Evolutionary conservation across 2,888 invertebrate species (phyloP), one percentile per base, ranked within the genome.

Genomic region (Lamproptera curius): DNA sequence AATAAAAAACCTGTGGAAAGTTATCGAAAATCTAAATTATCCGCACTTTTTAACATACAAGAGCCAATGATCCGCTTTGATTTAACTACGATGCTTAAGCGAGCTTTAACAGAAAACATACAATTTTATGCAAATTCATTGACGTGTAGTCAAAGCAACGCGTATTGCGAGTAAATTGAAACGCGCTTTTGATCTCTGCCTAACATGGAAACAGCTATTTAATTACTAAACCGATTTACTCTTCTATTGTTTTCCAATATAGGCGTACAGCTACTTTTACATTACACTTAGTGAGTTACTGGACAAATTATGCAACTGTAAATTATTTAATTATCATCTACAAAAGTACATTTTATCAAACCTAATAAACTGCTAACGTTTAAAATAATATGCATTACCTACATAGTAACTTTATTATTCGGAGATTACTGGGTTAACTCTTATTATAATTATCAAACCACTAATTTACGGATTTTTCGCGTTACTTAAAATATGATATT

Each of bases 91-190:
- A 15, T 41, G 15, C 39, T 33, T n/a, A n/a, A n/a, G n/a, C n/a
- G 39, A 6, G 33, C 42, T 33, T 42, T 42, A 42, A 34, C 42
- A 34, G 42, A 42, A 42, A 42, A 42, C 20, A 20, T 33, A 17
- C 42, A 33, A 42, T 33, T 14, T 13, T 20, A 33, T 33, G 45
- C 47, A 33, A 33, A 48, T 48, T 42, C 33, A 42, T 42, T 23
- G 38, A 41, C 33, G 47, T 42, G 47, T 41, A 38, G 33, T 38
- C 47, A 48, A 48, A 48, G 42, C 33, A 26, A 23, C 38, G 16
- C 38, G 42, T 38, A 23, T 42, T 20, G 38, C 47, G 47, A 34
- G 47, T 42, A 34, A 48, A 48, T 38, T 48, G 42, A 42, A 48
- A 42, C 42, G 20, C 13, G 23, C 42, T 42, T 48, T 48, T 48